Percentiles rank a stretch among this genome's conserved stretches.
Evolutionary conservation across 2,888 invertebrate species (phyloP).

Genomic region (Caenorhabditis doughertyi): DNA sequence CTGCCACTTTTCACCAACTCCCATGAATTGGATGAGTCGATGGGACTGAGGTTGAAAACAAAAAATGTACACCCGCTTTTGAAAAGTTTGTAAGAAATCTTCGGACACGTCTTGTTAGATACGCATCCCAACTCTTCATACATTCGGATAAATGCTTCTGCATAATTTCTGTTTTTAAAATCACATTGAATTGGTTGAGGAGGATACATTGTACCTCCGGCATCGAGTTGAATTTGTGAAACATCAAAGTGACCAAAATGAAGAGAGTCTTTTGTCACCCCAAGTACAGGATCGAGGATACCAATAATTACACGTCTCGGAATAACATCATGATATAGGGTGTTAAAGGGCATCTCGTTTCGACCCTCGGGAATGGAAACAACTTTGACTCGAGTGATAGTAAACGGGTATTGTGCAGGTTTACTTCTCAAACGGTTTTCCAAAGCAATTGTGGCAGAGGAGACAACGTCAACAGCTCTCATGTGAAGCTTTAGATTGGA

Average conservation of each 20-base stretch:
- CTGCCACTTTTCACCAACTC: conserved; percentile 30
- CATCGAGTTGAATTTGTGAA: conserved; percentile 26
- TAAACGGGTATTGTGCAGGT: background rate
- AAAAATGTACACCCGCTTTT: background rate
- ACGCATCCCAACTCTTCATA: conserved; percentile 31
- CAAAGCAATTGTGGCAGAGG: conserved; percentile 21
- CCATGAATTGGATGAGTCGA: conserved; percentile 4
- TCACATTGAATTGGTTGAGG: conserved; percentile 20
- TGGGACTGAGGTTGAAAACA: conserved; percentile 6
- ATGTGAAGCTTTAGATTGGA: conserved; percentile 28
- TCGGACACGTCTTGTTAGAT: background rate
- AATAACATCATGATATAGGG: background rate
- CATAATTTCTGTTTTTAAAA: conserved; percentile 21
- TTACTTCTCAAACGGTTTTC: background rate
- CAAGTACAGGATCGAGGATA: background rate
- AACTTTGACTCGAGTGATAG: background rate
- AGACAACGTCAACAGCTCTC: conserved; percentile 25
- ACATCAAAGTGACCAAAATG: conserved; percentile 12
- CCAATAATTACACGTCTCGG: background rate
- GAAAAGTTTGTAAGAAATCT: conserved; percentile 13
- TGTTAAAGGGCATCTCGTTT: background rate
- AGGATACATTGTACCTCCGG: conserved; percentile 23
- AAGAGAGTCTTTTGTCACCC: background rate
- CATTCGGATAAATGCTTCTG: conserved; percentile 2
- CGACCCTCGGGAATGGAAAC: background rate